Base-by-base conservation (phyloP, 2,888 invertebrate species). In the Synergus laeviventris region DNA sequence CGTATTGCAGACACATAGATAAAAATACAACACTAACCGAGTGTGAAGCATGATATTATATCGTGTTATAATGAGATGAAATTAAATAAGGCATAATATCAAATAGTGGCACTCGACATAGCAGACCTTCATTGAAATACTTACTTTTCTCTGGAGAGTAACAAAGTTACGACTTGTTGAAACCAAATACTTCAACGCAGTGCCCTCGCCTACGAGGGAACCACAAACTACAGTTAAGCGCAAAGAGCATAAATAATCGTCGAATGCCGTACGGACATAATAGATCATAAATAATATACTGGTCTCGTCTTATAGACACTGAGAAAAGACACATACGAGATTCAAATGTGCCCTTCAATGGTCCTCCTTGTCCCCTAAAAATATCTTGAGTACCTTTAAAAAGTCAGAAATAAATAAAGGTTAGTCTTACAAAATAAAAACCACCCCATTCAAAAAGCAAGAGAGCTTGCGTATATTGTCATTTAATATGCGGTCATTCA, bases 201-300 rank as follows among this genome's bases (percentile, higher is more conserved):
- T 70, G 73, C 79, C 75, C 74, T 78, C 78, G 79, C 79, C 78
- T 78, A 78, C 82, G 83, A 84, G 78, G 76, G 85, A 81, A 87
- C 87, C 87, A 83, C 87, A 85, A 84, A 85, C 85, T 85, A 87
- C 87, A 87, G 86, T 87, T 87, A 86, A 84, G 82, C 82, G 84
- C 84, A 84, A 86, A 81, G 79, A 86, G 85, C 83, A 86, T 85
- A 86, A 70, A 70, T 70, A 70, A 70, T 70, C 70, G 70, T 70
- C 70, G 70, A 70, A 70, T 49, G 75, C 61, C 38, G 75, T 75
- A 64, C 64, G 75, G 36, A 85, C 82, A 70, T 79, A 84, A 80
- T 81, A 79, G 84, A 84, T 85, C 85, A 81, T 84, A 84, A 86
- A 84, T 85, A 84, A 86, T 84, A 83, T 84, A 79, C 81, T 85